These are phyloP conservation scores for Pedionomus torquatus DNA, from an alignment of 2,113 vertebrate species.

Conservation along the genomic window DNA sequence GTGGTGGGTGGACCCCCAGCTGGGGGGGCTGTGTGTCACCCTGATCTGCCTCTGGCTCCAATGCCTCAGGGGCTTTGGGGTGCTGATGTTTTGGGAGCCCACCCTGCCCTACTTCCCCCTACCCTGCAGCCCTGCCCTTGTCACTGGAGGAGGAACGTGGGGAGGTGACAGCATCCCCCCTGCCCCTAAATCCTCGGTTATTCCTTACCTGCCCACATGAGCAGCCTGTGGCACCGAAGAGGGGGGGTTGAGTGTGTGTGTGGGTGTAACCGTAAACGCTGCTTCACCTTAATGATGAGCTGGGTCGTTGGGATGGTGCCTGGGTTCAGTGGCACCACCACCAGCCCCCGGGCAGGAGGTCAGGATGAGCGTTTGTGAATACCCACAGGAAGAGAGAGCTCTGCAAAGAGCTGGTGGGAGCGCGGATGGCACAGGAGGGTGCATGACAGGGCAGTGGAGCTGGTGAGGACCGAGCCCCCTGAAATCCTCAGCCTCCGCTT, in stretches of 20 bases:
- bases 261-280: background rate
- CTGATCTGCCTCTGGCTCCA: background rate
- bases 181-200: background rate
- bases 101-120: too few relatives aligned
- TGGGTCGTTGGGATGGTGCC: background rate
- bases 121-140: background rate
- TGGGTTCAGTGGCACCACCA: accelerated
- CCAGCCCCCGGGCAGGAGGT: background rate
- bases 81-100: background rate
- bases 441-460: accelerated
- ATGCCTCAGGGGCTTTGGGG: background rate
- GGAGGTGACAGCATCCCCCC: background rate
- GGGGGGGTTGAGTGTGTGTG: accelerated
- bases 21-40: accelerated
- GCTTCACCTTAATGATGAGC: background rate
- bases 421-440: accelerated
- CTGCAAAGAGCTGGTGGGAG: background rate
- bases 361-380: background rate
- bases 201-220: background rate
- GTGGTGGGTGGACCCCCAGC: background rate
- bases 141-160: background rate
- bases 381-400: background rate
- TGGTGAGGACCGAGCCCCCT: accelerated
- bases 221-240: background rate
- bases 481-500: background rate